Conservation (phyloP, 2,888 invertebrate genomes). For the Fragum whitleyi region DNA sequence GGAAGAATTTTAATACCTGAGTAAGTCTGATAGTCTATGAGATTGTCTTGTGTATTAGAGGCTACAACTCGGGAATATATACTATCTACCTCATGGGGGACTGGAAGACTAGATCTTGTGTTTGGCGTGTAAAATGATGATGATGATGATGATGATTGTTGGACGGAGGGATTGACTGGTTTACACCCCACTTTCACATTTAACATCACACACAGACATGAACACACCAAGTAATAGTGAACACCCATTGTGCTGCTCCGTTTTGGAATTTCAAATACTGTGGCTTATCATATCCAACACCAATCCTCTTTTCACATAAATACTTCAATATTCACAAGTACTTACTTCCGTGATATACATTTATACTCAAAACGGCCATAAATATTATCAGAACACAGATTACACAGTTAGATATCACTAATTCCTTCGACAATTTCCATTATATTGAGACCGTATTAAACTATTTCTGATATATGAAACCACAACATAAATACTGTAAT, state of each 20-base stretch:
- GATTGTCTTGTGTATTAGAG: conserved; percentile 18
- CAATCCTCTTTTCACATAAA: background rate
- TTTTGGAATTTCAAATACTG: background rate
- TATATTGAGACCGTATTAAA: too few relatives aligned
- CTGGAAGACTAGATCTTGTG: conserved; percentile 10
- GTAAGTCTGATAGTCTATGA: conserved; percentile 14
- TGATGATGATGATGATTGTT: conserved; percentile 1
- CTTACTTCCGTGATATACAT: background rate
- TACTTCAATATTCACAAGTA: background rate
- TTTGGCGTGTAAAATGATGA: background rate
- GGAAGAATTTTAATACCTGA: conserved; percentile 29
- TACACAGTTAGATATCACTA: background rate
- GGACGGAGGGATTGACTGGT: background rate
- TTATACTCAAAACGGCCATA: background rate
- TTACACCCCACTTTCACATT: background rate
- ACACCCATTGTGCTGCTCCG: background rate
- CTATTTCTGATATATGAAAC: too few relatives aligned
- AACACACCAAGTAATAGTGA: background rate
- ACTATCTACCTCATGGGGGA: background rate
- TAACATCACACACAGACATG: conserved; percentile 5
- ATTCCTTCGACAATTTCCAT: background rate
- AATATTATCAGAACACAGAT: background rate
- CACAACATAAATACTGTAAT: too few relatives aligned
- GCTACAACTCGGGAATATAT: conserved; percentile 17
- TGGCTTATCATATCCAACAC: background rate